A percentile compares a stretch with the other conserved stretches of the same genome.
These are phyloP conservation scores for Cistogaster globosa DNA, from an alignment of 2,888 invertebrate genomes.

Conservation along the genomic window DNA sequence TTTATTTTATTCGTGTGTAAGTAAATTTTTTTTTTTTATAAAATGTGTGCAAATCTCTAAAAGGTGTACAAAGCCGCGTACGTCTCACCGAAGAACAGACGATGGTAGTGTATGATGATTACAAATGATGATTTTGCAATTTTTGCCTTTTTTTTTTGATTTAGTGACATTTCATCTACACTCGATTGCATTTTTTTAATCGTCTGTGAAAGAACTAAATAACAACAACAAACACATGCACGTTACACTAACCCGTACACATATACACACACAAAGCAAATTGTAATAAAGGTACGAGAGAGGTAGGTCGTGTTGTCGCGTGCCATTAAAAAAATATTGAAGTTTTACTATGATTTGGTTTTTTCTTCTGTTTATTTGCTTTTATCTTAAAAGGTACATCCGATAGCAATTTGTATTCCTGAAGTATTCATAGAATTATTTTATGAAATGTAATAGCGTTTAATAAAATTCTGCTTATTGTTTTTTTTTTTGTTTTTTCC, in stretches of 20 bases:
- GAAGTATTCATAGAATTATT: background rate
- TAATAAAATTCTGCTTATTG: constrained; percentile 20
- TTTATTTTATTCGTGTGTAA: constrained; percentile 29
- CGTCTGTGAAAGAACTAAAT: constrained; percentile 45
- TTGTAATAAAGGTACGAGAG: constrained; percentile 50
- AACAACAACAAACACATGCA: background rate
- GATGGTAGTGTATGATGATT: constrained; percentile 31
- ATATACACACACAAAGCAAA: background rate
- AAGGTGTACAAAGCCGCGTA: constrained; percentile 73
- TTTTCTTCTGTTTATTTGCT: constrained; percentile 21
- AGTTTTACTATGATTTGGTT: constrained; percentile 4
- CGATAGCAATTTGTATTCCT: constrained; percentile 1
- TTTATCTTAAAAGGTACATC: constrained; percentile 49
- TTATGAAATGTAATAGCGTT: constrained; percentile 34
- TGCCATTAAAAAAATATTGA: constrained; percentile 60
- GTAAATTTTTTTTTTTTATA: no score
- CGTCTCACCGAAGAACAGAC: constrained; percentile 47
- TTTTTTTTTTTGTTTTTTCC: constrained; percentile 15
- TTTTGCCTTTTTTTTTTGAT: constrained; percentile 53
- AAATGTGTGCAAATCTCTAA: constrained; percentile 68
- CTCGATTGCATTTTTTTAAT: constrained; percentile 66
- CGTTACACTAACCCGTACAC: background rate
- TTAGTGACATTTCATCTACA: constrained; percentile 64
- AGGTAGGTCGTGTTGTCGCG: constrained; percentile 72
- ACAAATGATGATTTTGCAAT: constrained; percentile 58